A percentile compares a stretch with the other conserved stretches of the same genome.
phyloP scores from a whole-genome alignment of 2,888 invertebrate species.

The Mycogona germanica region DNA sequence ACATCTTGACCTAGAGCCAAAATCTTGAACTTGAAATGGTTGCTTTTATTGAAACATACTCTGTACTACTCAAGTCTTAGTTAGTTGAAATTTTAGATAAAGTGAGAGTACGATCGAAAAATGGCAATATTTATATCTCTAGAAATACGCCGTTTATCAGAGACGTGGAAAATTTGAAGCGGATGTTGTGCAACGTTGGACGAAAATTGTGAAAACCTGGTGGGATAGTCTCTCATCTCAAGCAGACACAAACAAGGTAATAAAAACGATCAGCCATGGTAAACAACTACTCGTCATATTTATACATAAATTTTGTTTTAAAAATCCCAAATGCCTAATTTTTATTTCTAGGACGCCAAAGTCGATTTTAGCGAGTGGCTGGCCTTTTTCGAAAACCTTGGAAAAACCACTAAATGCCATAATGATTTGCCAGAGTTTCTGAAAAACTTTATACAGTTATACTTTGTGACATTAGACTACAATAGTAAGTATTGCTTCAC shows the following conservation, averaged over 20 bases:
- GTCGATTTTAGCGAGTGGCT: slow-evolving; percentile 29
- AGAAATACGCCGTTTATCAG: slow-evolving; percentile 28
- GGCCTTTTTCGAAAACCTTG: slow-evolving; percentile 26
- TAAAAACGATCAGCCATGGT: not conserved
- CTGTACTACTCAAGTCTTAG: not conserved
- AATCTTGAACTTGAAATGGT: too few relatives aligned
- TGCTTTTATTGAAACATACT: not conserved
- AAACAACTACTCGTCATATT: not conserved
- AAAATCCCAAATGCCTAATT: not conserved
- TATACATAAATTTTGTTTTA: too few relatives aligned
- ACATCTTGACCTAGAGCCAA: not conserved
- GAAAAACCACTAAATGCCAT: slow-evolving; percentile 25
- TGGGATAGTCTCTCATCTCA: slow-evolving; percentile 27
- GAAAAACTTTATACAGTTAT: slow-evolving; percentile 27
- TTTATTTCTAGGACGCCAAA: slow-evolving; percentile 24
- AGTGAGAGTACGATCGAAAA: too few relatives aligned
- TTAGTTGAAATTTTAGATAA: too few relatives aligned
- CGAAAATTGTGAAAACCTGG: slow-evolving; percentile 27
- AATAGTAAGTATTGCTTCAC: slow-evolving; percentile 25
- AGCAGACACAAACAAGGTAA: slow-evolving; percentile 27
- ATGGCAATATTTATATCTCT: not conserved
- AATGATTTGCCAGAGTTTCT: slow-evolving; percentile 28
- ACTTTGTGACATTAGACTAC: slow-evolving; percentile 27
- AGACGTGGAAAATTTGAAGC: slow-evolving; percentile 27
- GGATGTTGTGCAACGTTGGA: slow-evolving; percentile 28